Base-by-base conservation (phyloP, 1,140 invertebrate species). In the Nautilus pompilius region DNA sequence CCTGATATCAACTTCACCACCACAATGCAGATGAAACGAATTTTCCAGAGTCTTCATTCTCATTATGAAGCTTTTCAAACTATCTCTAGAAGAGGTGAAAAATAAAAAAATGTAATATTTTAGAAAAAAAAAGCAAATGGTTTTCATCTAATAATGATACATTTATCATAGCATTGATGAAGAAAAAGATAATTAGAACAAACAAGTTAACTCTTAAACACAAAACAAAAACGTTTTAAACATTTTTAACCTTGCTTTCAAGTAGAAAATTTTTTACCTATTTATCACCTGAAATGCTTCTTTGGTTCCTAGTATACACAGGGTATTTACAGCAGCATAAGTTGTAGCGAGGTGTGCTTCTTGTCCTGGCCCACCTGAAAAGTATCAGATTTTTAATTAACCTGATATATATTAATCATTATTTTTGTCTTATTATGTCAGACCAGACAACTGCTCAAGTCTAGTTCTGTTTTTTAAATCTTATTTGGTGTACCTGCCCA, bases 1-100 rank as follows among this genome's bases (percentile, higher is more conserved):
- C n/a, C n/a, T n/a, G 26, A 99, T 91, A 83, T 99, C 97, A 24
- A 90, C 86, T 86, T 99, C 97, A n/a, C 97, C 96, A 73, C 91
- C 92, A 57, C 88, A 86, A 79, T 99, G 95, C 85, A 99, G 88
- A 36, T 86, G 86, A 84, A 96, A 99, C 41, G 92, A 90, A 34
- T 96, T 96, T 83, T 98, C 91, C n/a, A 88, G 80, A 66, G 88
- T 86, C 68, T 88, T 87, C 62, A 97, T 86, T 22, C 87, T 87
- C 79, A 87, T 87, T 30, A 98, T 79, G 85, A 96, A 98, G 58
- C 87, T 83, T 66, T 88, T 85, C 36, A 98, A 85, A 24, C 80
- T 86, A 71, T 88, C 80, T 88, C 90, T 80, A 51, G 59, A 66
- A 70, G 10, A 36, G 3, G 22, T 48, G 32, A 5, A 57, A 30